A percentile compares a stretch with the other conserved stretches of the same genome.
Conservation (phyloP, 2,888 invertebrate genomes). For the Drosophila mettleri region DNA sequence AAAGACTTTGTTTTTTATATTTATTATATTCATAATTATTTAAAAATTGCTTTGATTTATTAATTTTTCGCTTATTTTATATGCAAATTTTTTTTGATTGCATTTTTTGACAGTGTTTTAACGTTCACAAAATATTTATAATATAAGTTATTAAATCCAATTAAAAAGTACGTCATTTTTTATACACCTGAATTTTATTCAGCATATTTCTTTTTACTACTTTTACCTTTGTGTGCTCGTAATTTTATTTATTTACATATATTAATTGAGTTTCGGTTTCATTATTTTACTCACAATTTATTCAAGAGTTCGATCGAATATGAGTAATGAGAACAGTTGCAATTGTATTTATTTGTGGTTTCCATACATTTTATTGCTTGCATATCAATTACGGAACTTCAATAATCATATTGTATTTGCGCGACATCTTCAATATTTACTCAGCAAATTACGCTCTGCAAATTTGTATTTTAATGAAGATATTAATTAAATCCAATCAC, state of each 20-base stretch:
- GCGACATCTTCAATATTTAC: conserved; percentile 48
- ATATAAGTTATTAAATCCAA: not conserved
- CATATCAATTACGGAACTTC: conserved; percentile 43
- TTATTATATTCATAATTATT: not conserved
- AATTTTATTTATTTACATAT: conserved; percentile 10
- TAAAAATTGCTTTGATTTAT: not conserved
- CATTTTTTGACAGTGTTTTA: not conserved
- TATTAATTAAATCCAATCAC: conserved; percentile 47
- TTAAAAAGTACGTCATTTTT: not conserved
- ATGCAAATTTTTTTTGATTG: not conserved
- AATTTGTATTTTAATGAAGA: conserved; percentile 45
- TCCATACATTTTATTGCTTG: conserved; percentile 1
- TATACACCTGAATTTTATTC: not conserved
- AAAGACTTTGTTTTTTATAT: not conserved
- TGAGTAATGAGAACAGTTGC: conserved; percentile 1
- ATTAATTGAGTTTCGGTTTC: conserved; percentile 27
- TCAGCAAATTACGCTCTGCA: conserved; percentile 45
- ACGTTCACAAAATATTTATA: conserved; percentile 1
- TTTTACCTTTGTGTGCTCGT: not conserved
- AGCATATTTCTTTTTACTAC: not conserved
- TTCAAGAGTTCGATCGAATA: conserved; percentile 1
- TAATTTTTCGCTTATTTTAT: not conserved
- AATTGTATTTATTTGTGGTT: conserved; percentile 24
- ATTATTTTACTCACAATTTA: not conserved
- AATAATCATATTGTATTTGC: conserved; percentile 44